Evolutionary conservation across 2,797 vertebrate species (phyloP).

Genomic region (Sebastes matsubarae): DNA sequence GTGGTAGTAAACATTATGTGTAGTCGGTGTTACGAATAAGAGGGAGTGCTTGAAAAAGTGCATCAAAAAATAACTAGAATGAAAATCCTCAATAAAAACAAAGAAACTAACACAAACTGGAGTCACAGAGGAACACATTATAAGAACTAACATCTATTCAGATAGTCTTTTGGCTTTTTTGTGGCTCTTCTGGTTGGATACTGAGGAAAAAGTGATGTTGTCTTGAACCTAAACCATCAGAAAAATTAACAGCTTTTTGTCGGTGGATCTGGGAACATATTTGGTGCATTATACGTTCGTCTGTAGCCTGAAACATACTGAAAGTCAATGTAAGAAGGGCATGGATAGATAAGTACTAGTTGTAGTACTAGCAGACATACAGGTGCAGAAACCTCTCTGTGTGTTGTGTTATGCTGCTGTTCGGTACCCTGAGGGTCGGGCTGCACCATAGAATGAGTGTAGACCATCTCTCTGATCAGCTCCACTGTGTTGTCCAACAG

Average conservation of each 20-base stretch:
- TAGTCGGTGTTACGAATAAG: too few species aligned
- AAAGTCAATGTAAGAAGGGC: neutral
- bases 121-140: neutral
- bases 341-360: neutral
- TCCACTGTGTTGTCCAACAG: slow-evolving; percentile 86
- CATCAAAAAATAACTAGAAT: neutral
- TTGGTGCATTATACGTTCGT: neutral
- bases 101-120: neutral
- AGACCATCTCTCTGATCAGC: slow-evolving; percentile 87
- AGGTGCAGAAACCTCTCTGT: neutral
- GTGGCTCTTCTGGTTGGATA: neutral
- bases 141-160: neutral
- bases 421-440: slow-evolving; percentile 74
- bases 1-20: too few species aligned
- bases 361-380: neutral
- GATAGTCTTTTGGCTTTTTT: neutral
- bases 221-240: neutral
- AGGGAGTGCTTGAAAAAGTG: neutral
- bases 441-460: slow-evolving; percentile 81
- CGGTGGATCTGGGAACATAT: neutral
- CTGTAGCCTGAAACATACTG: neutral
- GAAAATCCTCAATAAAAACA: neutral
- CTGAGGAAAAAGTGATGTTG: neutral
- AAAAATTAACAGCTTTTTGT: neutral
- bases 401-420: neutral